A percentile compares a stretch with the other conserved stretches of the same genome.
phyloP scores from a whole-genome alignment of 1,140 invertebrate genomes.

The Drosophila sproati region DNA sequence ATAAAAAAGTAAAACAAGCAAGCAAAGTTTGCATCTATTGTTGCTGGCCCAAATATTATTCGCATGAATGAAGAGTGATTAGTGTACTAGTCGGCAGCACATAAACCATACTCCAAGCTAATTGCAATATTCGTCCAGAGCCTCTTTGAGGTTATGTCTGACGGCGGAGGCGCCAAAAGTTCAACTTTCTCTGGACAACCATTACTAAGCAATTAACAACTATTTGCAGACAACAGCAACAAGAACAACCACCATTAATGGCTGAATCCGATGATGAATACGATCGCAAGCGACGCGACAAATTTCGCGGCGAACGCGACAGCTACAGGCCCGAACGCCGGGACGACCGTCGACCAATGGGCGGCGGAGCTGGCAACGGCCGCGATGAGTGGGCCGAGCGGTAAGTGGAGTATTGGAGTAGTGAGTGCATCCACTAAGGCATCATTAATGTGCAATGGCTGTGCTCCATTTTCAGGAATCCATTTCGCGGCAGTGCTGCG shows the following conservation, averaged over 20 bases:
- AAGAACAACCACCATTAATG: constrained; percentile 86
- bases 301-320: constrained; percentile 94
- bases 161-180: constrained; percentile 4
- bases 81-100: neutral
- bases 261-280: constrained; percentile 96
- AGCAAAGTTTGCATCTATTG: neutral
- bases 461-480: constrained; percentile 62
- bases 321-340: constrained; percentile 91
- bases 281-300: constrained; percentile 93
- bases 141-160: constrained; percentile 34
- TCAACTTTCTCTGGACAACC: constrained; percentile 37
- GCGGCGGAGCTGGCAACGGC: constrained; percentile 76
- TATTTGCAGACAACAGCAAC: constrained; percentile 25
- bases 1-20: neutral
- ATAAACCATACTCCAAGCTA: neutral
- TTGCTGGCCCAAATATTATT: neutral
- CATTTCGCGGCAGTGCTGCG: constrained; percentile 64
- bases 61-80: too few relatives aligned
- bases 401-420: constrained; percentile 63
- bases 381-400: constrained; percentile 92
- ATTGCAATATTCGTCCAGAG: neutral
- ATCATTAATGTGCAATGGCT: constrained; percentile 4
- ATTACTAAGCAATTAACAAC: neutral
- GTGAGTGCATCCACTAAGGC: neutral
- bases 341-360: constrained; percentile 86